Evolutionary conservation across 2,888 invertebrate genomes (phyloP).

Genomic region (Operophtera brumata): DNA sequence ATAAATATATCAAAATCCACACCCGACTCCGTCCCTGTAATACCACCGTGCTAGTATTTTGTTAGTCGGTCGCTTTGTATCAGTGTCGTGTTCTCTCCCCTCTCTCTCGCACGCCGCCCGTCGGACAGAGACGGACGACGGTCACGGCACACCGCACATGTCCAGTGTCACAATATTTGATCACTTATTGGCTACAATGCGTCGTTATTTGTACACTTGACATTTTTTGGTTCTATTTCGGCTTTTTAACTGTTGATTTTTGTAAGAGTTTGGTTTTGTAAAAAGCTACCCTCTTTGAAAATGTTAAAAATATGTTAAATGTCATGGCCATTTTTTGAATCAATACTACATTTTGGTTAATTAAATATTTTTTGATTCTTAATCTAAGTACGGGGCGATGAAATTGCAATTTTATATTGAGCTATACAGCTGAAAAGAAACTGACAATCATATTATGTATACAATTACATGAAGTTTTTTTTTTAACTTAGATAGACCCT

Average conservation of each 20-base stretch:
- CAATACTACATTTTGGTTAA: too few relatives aligned
- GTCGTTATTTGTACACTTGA: constrained; percentile 48
- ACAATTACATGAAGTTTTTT: too few relatives aligned
- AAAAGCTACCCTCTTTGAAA: constrained; percentile 21
- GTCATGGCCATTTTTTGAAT: not conserved
- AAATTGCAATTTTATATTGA: too few relatives aligned
- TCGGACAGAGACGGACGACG: constrained; percentile 41
- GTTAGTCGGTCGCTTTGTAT: constrained; percentile 76
- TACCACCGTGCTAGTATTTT: constrained; percentile 78
- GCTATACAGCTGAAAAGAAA: too few relatives aligned
- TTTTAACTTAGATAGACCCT: too few relatives aligned
- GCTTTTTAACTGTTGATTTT: constrained; percentile 41
- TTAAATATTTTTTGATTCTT: too few relatives aligned
- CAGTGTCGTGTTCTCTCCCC: constrained; percentile 38
- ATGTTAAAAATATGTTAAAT: not conserved
- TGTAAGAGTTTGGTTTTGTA: constrained; percentile 25
- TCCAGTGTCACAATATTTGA: constrained; percentile 66
- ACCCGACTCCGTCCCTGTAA: constrained; percentile 56
- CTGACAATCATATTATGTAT: too few relatives aligned
- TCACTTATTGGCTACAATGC: constrained; percentile 74
- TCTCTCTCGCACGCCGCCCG: constrained; percentile 41
- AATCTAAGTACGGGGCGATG: too few relatives aligned
- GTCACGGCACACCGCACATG: constrained; percentile 55
- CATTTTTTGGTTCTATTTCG: constrained; percentile 36
- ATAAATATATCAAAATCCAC: too few relatives aligned